Base-by-base conservation (phyloP, 2,113 vertebrate species). In the Ranitomeya imitator region DNA sequence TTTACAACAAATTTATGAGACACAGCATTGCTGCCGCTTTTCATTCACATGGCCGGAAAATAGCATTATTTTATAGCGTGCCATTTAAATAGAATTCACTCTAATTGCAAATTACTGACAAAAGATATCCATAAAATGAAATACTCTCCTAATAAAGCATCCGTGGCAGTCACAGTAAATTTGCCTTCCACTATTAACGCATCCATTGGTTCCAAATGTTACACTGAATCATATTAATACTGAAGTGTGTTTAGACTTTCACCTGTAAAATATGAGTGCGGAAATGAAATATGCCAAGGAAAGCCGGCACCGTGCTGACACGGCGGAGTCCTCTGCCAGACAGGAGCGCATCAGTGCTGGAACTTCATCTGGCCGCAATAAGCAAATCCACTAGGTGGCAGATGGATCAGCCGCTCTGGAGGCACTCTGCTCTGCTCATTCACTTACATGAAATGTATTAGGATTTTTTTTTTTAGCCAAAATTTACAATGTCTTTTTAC, bases 101-200 rank as follows among this genome's bases (percentile, higher is more conserved):
- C 80, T 83, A 88, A 88, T 83, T 88, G 86, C 79, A 83, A 88
- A 88, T 88, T 88, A 82, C 79, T 83, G 86, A 76, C 86, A 88
- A 83, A 88, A 74, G 63, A 61, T 73, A 88, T 88, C 86, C 79
- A 83, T 88, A 83, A 88, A 88, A 83, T 83, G 79, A 82, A 83
- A 83, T 83, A 61, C 67, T 83, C 65, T 74, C 67, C 86, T 88
- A 88, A 83, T 88, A 88, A 88, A 74, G 79, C 31, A 78, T 86
- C 76, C 37, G 77, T 79, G 77, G 85, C 85, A 86, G 76, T 67
- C 77, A 31, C 76, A 79, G 85, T 86, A 79, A 86, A 86, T 86
- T 65, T 79, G 23, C 77, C 54, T 67, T 79, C n/a, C 61, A 26
- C 52, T 79, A 74, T 69, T 86, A 86, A 86, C 65, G 76, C 76